Conservation (phyloP, 2,888 invertebrate species). For the Sycophila texana region DNA sequence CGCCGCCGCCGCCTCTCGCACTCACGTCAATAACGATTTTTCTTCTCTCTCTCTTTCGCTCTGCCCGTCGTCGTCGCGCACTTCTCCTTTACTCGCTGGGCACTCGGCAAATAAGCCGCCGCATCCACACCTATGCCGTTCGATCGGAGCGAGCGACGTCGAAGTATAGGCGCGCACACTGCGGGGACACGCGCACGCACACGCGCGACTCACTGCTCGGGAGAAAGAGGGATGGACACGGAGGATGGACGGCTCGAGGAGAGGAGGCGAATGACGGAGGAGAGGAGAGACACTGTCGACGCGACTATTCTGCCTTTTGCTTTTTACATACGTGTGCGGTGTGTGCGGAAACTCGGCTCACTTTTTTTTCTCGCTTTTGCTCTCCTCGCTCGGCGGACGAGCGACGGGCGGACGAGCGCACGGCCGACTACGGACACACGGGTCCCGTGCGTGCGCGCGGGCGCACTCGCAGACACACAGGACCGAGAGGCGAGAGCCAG, state of each 20-base stretch:
- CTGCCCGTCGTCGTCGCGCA: neutral
- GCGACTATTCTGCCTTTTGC: neutral
- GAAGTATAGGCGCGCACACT: too few species aligned
- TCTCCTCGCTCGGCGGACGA: too few species aligned
- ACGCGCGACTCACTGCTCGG: neutral
- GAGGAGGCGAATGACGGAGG: too few species aligned
- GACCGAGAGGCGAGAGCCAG: constrained; percentile 4
- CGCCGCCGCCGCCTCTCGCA: constrained; percentile 1
- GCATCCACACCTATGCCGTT: too few species aligned
- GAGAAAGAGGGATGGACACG: neutral
- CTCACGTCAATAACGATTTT: constrained; percentile 15
- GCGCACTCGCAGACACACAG: neutral
- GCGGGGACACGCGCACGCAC: too few species aligned
- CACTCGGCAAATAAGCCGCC: neutral
- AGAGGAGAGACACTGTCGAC: constrained; percentile 4
- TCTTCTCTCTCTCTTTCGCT: too few species aligned
- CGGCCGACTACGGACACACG: neutral
- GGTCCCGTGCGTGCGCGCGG: neutral
- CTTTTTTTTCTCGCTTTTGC: too few species aligned
- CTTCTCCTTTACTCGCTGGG: neutral
- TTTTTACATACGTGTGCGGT: too few species aligned
- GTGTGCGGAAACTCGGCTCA: too few species aligned
- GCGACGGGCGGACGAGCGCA: too few species aligned
- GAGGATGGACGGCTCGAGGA: neutral
- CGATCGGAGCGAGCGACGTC: neutral